phyloP scores from a whole-genome alignment of 30 jellyfish, hydroid and myxozoan species.

The Hydractinia symbiolongicarpus region DNA sequence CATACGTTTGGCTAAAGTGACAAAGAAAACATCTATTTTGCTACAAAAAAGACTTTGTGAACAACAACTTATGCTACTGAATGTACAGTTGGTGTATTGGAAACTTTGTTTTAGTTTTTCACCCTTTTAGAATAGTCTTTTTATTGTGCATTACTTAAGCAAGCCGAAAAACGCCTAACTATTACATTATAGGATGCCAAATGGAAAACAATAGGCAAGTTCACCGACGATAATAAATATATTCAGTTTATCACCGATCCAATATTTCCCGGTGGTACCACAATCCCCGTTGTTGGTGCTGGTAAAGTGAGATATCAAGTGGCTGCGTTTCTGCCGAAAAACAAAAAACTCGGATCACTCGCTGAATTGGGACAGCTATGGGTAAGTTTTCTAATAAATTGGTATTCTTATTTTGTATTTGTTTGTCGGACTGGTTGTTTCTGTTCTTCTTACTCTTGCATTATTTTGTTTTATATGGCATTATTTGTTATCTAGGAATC shows the following conservation, averaged over 20 bases:
- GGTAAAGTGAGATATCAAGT: conserved; percentile 66
- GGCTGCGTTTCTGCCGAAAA: conserved; percentile 83
- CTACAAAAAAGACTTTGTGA: too few relatives aligned
- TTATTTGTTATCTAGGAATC: conserved; percentile 39
- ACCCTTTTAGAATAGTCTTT: too few relatives aligned
- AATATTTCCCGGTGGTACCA: conserved; percentile 82
- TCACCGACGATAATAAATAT: conserved; percentile 30
- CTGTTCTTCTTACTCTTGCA: background rate
- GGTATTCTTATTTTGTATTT: too few relatives aligned
- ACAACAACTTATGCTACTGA: too few relatives aligned
- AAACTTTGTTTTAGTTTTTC: too few relatives aligned
- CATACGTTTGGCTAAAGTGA: background rate
- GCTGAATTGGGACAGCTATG: conserved; percentile 62
- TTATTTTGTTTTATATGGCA: background rate
- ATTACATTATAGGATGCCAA: conserved; percentile 43
- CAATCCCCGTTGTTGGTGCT: conserved; percentile 77
- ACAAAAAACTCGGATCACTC: conserved; percentile 54
- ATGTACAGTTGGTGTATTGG: too few relatives aligned
- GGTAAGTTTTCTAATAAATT: conserved; percentile 35
- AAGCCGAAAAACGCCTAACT: too few relatives aligned
- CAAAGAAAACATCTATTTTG: too few relatives aligned
- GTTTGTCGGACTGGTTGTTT: background rate
- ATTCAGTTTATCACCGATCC: conserved; percentile 57
- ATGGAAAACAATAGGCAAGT: conserved; percentile 75
- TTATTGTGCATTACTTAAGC: too few relatives aligned